Evolutionary conservation across 1,140 invertebrate species (phyloP).

Genomic region (Papilio glaucus): DNA sequence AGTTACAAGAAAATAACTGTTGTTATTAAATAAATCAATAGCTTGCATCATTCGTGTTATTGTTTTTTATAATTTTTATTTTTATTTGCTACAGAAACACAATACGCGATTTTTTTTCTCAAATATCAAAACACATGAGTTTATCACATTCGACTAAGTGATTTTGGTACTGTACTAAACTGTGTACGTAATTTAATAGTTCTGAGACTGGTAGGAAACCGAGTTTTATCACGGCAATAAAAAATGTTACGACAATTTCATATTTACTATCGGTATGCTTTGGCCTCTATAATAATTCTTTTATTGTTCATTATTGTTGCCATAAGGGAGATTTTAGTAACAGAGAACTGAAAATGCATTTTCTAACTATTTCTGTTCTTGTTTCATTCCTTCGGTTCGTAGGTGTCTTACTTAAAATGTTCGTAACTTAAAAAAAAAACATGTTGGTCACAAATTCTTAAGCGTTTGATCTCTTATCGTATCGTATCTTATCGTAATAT

Average conservation of each 20-base stretch:
- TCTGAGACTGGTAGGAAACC: conserved; percentile 10
- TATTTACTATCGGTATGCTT: conserved; percentile 55
- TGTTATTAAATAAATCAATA: neutral
- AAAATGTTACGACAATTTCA: conserved; percentile 54
- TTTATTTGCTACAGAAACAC: neutral
- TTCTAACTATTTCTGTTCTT: neutral
- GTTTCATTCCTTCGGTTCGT: neutral
- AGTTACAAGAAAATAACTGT: neutral
- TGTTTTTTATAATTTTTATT: neutral
- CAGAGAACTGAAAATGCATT: conserved; percentile 23
- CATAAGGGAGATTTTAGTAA: conserved; percentile 46
- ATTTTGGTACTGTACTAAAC: neutral
- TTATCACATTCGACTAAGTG: conserved; percentile 9
- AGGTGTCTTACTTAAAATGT: too few species aligned
- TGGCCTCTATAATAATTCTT: conserved; percentile 53
- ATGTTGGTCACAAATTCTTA: too few species aligned
- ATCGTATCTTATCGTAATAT: too few species aligned
- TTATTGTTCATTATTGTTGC: conserved; percentile 51
- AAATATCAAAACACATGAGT: neutral
- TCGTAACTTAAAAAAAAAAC: too few species aligned
- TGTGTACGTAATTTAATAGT: neutral
- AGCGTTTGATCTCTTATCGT: too few species aligned
- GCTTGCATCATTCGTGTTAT: neutral
- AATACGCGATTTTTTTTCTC: neutral
- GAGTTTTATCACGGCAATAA: conserved; percentile 57